Evolutionary conservation across 2,888 invertebrate genomes (phyloP).

Genomic region (Drosophila neoperkinsi): DNA sequence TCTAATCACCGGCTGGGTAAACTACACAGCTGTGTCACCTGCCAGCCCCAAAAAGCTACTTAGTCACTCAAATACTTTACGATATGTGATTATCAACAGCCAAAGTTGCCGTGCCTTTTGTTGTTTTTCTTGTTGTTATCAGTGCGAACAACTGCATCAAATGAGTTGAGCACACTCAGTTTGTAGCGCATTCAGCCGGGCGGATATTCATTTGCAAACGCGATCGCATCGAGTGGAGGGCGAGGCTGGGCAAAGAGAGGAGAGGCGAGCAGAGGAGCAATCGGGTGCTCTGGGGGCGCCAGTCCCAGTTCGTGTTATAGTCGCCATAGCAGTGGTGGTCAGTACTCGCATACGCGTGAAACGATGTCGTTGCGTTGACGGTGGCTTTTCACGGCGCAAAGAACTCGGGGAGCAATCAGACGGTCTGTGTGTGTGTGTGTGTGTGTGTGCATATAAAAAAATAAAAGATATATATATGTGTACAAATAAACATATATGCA

Average conservation of each 20-base stretch:
- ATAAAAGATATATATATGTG: constrained; percentile 13
- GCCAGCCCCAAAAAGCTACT: neutral
- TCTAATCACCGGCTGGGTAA: constrained; percentile 28
- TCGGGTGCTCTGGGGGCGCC: constrained; percentile 43
- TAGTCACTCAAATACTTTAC: neutral
- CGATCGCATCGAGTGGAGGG: constrained; percentile 11
- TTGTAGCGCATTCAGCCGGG: constrained; percentile 36
- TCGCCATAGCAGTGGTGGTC: constrained; percentile 49
- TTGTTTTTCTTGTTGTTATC: constrained; percentile 33
- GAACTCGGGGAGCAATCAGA: constrained; percentile 54
- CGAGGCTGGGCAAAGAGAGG: neutral
- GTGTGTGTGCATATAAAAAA: constrained; percentile 22
- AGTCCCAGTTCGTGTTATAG: constrained; percentile 23
- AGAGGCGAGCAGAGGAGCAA: neutral
- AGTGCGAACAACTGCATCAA: constrained; percentile 30
- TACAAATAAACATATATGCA: constrained; percentile 14
- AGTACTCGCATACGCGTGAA: constrained; percentile 74
- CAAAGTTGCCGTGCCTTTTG: constrained; percentile 9
- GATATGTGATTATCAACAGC: constrained; percentile 34
- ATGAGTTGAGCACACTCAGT: neutral
- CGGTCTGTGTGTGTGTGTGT: constrained; percentile 41
- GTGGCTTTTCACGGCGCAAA: constrained; percentile 61
- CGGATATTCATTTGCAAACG: constrained; percentile 31
- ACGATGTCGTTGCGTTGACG: constrained; percentile 80
- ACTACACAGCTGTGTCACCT: constrained; percentile 23